A percentile compares a stretch with the other conserved stretches of the same genome.
Conservation (phyloP, 2,113 vertebrate species). For the Lepus americanus region DNA sequence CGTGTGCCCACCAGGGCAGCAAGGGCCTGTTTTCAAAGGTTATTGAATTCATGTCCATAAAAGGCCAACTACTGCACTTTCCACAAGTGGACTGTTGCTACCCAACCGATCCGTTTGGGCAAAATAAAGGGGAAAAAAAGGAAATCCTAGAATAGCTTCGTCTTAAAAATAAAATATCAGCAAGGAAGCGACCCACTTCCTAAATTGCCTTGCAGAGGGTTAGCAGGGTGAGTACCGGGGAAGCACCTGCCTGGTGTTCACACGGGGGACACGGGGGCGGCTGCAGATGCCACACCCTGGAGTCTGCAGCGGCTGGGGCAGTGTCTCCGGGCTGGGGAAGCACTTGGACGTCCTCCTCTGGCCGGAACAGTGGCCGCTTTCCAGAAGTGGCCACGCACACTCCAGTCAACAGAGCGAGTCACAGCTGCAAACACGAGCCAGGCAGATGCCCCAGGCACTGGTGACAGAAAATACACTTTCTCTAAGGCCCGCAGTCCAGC, state of each 20-base stretch:
- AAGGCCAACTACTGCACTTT: slow-evolving; percentile 72
- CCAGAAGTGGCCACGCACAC: too few species aligned
- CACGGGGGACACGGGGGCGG: background rate
- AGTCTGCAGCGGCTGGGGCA: too few species aligned
- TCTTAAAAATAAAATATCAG: slow-evolving; percentile 72
- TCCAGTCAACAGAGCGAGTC: background rate
- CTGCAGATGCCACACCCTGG: too few species aligned
- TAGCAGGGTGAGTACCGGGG: background rate
- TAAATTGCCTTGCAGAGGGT: background rate
- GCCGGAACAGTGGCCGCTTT: too few species aligned
- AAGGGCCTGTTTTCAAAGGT: slow-evolving; percentile 34
- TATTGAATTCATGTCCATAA: slow-evolving; percentile 72
- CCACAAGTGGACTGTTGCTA: slow-evolving; percentile 77
- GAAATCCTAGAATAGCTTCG: slow-evolving; percentile 80
- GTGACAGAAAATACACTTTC: background rate
- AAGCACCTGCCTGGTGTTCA: background rate
- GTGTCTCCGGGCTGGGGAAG: too few species aligned
- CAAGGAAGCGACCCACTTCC: slow-evolving; percentile 75
- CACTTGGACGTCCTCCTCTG: too few species aligned
- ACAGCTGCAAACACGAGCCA: fast-evolving
- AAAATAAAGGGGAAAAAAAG: slow-evolving; percentile 80
- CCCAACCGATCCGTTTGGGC: slow-evolving; percentile 73
- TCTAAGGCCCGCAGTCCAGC: fast-evolving
- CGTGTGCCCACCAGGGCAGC: background rate
- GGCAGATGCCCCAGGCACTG: fast-evolving